Conservation (phyloP, 2,888 invertebrate species). For the Ephialtes manifestator region DNA sequence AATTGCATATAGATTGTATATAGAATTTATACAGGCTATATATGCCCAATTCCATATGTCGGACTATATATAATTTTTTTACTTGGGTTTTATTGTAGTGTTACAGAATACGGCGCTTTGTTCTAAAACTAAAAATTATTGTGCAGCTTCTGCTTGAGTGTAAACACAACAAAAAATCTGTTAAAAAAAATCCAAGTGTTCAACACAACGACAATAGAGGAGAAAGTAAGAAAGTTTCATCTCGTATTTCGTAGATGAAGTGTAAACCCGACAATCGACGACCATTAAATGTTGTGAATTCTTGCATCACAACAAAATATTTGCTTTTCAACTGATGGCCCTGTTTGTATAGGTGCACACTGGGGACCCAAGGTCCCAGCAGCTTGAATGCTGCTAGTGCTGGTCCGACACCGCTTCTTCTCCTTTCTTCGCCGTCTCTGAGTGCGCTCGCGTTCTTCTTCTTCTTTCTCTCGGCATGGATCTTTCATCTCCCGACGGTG, state of each 20-base stretch:
- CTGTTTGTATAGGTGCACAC: conserved; percentile 84
- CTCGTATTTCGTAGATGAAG: neutral
- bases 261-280: conserved; percentile 33
- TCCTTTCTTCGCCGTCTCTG: conserved; percentile 64
- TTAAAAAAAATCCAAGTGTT: neutral
- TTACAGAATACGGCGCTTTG: neutral
- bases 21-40: too few relatives aligned
- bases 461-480: conserved; percentile 75
- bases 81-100: too few relatives aligned
- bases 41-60: too few relatives aligned
- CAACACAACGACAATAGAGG: neutral
- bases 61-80: too few relatives aligned
- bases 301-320: conserved; percentile 85
- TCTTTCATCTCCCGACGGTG: conserved; percentile 80
- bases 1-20: too few relatives aligned
- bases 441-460: conserved; percentile 60
- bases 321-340: conserved; percentile 79
- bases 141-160: neutral
- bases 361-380: conserved; percentile 79
- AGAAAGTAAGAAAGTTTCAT: conserved; percentile 11
- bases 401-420: conserved; percentile 46
- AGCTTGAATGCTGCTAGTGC: conserved; percentile 75
- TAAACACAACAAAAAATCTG: neutral
- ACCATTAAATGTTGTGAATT: conserved; percentile 80
- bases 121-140: neutral